Evolutionary conservation across 1,140 invertebrate genomes (phyloP).

Genomic region (Saccostrea glomerata): DNA sequence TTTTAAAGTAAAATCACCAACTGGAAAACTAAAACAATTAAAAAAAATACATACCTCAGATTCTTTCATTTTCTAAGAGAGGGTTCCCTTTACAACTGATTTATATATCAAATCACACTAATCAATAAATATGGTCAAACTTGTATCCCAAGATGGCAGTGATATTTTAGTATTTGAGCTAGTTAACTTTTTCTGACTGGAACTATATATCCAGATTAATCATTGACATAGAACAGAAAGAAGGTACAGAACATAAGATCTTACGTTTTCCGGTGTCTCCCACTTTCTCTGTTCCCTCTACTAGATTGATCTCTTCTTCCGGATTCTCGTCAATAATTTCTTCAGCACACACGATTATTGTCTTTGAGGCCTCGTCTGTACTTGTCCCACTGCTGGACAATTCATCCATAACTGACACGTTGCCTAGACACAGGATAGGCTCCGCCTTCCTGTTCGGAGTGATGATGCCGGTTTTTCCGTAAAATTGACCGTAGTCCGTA

Average conservation of each 20-base stretch:
- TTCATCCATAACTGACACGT: conserved; percentile 65
- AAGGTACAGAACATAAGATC: conserved; percentile 4
- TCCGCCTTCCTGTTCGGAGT: conserved; percentile 52
- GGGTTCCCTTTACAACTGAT: neutral
- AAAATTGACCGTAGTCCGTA: conserved; percentile 19
- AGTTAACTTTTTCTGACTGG: too few species aligned
- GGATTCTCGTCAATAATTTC: conserved; percentile 53
- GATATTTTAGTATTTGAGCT: too few species aligned
- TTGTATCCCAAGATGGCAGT: too few species aligned
- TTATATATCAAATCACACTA: too few species aligned
- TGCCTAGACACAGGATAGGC: conserved; percentile 66
- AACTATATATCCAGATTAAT: too few species aligned
- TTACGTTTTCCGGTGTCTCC: conserved; percentile 66
- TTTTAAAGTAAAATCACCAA: neutral
- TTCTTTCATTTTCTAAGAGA: neutral
- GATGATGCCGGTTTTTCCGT: conserved; percentile 36
- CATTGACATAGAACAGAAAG: too few species aligned
- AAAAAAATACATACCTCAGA: neutral
- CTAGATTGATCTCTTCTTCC: conserved; percentile 33
- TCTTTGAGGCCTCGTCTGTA: conserved; percentile 60
- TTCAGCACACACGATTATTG: conserved; percentile 58
- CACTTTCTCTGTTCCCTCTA: conserved; percentile 44
- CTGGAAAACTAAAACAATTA: neutral
- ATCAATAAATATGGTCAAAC: too few species aligned
- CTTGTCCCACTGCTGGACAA: conserved; percentile 44